These are phyloP conservation scores for Barypeithes pellucidus DNA, from an alignment of 2,888 invertebrate genomes.

Conservation along the genomic window DNA sequence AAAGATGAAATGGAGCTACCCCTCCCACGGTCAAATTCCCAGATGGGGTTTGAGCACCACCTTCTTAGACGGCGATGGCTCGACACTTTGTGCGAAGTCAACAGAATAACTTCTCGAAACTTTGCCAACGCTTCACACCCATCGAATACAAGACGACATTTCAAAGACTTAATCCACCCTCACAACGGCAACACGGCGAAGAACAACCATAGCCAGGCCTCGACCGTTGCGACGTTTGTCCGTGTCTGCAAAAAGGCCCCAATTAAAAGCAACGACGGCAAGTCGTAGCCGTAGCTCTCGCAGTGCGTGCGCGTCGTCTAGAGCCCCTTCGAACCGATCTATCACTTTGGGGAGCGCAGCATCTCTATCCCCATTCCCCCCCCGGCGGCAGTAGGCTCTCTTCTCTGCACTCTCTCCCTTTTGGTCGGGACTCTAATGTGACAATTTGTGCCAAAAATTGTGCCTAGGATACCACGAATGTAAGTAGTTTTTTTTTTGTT, in stretches of 20 bases:
- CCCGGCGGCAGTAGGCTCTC: constrained; percentile 52
- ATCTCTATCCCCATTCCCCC: constrained; percentile 57
- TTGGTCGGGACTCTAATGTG: constrained; percentile 48
- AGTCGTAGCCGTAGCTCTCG: constrained; percentile 65
- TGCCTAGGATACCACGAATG: constrained; percentile 47
- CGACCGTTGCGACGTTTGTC: constrained; percentile 29
- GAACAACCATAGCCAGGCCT: constrained; percentile 33
- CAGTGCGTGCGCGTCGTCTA: constrained; percentile 70
- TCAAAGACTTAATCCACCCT: constrained; percentile 33
- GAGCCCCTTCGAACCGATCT: constrained; percentile 70
- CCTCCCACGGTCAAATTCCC: no score
- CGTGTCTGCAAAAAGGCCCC: constrained; percentile 69
- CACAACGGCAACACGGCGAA: constrained; percentile 47
- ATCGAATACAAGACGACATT: background rate
- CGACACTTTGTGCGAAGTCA: no score
- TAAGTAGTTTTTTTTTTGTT: constrained; percentile 20
- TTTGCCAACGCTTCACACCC: background rate
- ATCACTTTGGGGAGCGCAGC: constrained; percentile 68
- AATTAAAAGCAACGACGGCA: constrained; percentile 68
- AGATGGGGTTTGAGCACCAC: no score
- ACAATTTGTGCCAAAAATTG: constrained; percentile 51
- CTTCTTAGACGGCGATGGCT: no score
- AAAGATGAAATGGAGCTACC: no score
- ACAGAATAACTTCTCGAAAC: background rate
- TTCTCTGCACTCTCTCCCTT: constrained; percentile 50